Evolutionary conservation across 2,113 vertebrate species (phyloP).

Genomic region (Lagopus leucura): DNA sequence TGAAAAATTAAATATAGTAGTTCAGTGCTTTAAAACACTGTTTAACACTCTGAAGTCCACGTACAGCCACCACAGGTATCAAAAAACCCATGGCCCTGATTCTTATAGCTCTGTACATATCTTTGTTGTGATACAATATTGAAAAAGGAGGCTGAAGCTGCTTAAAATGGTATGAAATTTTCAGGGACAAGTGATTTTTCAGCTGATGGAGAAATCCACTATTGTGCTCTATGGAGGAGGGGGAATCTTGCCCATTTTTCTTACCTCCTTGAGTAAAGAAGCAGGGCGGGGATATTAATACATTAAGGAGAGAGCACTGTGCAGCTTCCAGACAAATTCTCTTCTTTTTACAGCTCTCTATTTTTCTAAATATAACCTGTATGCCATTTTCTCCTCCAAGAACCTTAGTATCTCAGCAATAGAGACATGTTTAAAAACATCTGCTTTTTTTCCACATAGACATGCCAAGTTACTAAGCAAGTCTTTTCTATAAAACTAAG

Average conservation of each 20-base stretch:
- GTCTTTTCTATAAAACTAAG: background rate
- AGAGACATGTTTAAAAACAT: background rate
- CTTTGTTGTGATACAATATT: background rate
- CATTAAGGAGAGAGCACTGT: background rate
- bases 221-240: background rate
- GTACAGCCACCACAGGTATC: background rate
- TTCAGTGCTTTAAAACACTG: conserved; percentile 8
- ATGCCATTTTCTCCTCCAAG: background rate
- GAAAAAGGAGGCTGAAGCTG: background rate
- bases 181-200: background rate
- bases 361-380: background rate
- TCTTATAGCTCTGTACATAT: background rate
- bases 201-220: background rate
- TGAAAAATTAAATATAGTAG: conserved; percentile 24
- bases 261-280: background rate
- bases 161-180: background rate
- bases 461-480: background rate
- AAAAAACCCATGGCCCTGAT: background rate
- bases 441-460: background rate
- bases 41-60: background rate
- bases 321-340: background rate
- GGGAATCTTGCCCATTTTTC: background rate
- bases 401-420: background rate
- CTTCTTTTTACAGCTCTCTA: background rate
- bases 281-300: background rate